Evolutionary conservation across 2,888 invertebrate genomes (phyloP).

Genomic region (Myopa tessellatipennis): DNA sequence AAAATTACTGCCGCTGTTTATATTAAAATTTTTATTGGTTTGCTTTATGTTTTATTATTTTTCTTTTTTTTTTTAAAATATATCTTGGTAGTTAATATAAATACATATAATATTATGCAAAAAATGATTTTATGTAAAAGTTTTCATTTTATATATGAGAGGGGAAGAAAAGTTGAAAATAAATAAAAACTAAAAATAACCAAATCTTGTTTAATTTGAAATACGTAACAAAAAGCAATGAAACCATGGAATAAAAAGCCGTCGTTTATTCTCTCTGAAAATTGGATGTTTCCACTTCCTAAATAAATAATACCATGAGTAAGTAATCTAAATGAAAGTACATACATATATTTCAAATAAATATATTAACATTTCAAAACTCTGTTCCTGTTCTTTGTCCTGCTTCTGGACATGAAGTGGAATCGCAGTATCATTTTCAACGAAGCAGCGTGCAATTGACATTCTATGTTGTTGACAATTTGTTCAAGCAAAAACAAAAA

Average conservation of each 20-base stretch:
- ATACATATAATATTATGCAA: slow-evolving; percentile 15
- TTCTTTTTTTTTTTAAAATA: not conserved
- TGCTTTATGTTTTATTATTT: slow-evolving; percentile 33
- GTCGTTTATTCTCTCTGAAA: too few species aligned
- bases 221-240: not conserved
- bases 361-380: too few species aligned
- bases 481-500: too few species aligned
- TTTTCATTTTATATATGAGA: slow-evolving; percentile 25
- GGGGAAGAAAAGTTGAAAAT: slow-evolving; percentile 34
- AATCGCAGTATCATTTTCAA: too few species aligned
- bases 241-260: too few species aligned
- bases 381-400: too few species aligned
- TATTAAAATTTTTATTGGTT: slow-evolving; percentile 25
- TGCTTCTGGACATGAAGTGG: too few species aligned
- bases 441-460: too few species aligned
- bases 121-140: slow-evolving; percentile 26
- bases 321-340: too few species aligned
- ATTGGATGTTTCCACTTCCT: not conserved
- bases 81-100: slow-evolving; percentile 22
- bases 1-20: not conserved
- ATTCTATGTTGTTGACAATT: too few species aligned
- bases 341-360: too few species aligned
- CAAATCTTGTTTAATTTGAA: not conserved
- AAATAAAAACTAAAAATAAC: slow-evolving; percentile 25
- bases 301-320: not conserved